phyloP scores from a whole-genome alignment of 2,888 invertebrate species.

The Augochlorella aurata region DNA sequence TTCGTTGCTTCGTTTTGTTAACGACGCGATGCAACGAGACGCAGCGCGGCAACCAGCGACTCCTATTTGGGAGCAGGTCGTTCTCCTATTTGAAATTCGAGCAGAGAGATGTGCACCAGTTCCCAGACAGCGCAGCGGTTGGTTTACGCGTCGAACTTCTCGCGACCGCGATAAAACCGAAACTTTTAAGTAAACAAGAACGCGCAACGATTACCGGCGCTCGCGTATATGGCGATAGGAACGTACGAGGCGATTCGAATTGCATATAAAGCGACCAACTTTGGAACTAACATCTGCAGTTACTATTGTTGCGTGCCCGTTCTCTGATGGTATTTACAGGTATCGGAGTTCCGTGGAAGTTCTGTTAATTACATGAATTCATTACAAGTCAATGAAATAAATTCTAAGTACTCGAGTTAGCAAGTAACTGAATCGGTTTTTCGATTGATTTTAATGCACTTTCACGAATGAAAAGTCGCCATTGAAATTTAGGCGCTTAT shows the following conservation, averaged over 20 bases:
- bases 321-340: not conserved
- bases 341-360: not conserved
- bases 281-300: slow-evolving; percentile 26
- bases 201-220: slow-evolving; percentile 17
- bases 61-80: slow-evolving; percentile 2
- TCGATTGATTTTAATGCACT: not conserved
- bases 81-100: not conserved
- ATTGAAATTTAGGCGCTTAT: not conserved
- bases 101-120: slow-evolving; percentile 13
- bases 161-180: slow-evolving; percentile 1
- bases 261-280: slow-evolving; percentile 23
- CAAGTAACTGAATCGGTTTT: not conserved
- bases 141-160: slow-evolving; percentile 30
- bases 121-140: slow-evolving; percentile 18
- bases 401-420: not conserved
- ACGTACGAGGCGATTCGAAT: slow-evolving; percentile 19
- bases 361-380: slow-evolving; percentile 5
- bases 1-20: slow-evolving; percentile 1
- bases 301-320: slow-evolving; percentile 27
- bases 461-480: not conserved
- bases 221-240: slow-evolving; percentile 14
- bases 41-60: no score
- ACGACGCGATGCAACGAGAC: not conserved
- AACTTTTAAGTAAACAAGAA: slow-evolving; percentile 25
- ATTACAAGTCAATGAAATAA: not conserved